A percentile compares a stretch with the other conserved stretches of the same genome.
Conservation (phyloP, 2,113 vertebrate genomes). For the Gambusia holbrooki region DNA sequence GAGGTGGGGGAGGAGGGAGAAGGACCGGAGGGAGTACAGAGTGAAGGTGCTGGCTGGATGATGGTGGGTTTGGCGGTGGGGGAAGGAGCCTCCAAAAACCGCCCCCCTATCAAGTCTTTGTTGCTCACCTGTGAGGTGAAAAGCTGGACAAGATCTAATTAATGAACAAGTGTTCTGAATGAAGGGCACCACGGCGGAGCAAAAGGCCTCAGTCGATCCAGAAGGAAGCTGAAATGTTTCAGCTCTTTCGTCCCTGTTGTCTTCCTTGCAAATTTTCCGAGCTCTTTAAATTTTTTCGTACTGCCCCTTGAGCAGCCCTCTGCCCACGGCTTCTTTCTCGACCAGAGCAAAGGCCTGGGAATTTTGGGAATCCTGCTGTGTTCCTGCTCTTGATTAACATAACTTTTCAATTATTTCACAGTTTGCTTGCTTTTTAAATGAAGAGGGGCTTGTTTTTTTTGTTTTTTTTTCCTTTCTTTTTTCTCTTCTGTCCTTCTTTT, state of each 20-base stretch:
- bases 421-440: constrained; percentile 84
- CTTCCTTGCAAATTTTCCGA: constrained; percentile 64
- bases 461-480: constrained; percentile 52
- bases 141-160: constrained; percentile 78
- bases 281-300: constrained; percentile 79
- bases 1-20: constrained; percentile 46
- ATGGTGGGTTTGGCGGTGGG: constrained; percentile 48
- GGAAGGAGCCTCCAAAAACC: constrained; percentile 51
- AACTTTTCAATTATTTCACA: constrained; percentile 90
- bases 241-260: constrained; percentile 62
- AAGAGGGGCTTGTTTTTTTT: constrained; percentile 79
- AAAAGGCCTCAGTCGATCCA: constrained; percentile 72
- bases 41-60: constrained; percentile 71
- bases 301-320: constrained; percentile 72
- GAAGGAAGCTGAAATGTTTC: constrained; percentile 37
- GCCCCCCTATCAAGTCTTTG: constrained; percentile 70
- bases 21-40: constrained; percentile 48
- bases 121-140: constrained; percentile 82
- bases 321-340: constrained; percentile 78
- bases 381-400: constrained; percentile 83
- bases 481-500: constrained; percentile 80
- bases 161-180: constrained; percentile 73
- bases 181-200: constrained; percentile 54
- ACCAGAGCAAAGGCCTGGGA: constrained; percentile 80
- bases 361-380: constrained; percentile 77